These are phyloP conservation scores for Noctilio leporinus DNA, from an alignment of 2,113 vertebrate genomes.

Conservation along the genomic window DNA sequence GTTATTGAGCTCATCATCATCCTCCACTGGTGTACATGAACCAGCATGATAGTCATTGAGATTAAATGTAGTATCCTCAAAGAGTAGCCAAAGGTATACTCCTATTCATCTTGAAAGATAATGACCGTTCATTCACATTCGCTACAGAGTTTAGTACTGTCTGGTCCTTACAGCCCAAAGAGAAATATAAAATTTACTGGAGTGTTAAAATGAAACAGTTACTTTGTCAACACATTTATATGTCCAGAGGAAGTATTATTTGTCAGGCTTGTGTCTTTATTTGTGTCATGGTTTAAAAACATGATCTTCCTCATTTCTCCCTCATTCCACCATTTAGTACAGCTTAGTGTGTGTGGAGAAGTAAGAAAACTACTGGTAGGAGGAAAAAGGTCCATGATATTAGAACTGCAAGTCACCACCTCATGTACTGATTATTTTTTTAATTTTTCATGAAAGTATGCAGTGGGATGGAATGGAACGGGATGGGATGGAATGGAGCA, in stretches of 20 bases:
- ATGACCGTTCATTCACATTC: background rate
- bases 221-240: background rate
- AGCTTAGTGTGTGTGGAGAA: background rate
- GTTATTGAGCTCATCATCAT: background rate
- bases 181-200: background rate
- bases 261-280: background rate
- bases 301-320: background rate
- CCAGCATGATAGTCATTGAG: background rate
- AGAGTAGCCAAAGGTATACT: background rate
- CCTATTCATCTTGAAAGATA: background rate
- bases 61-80: background rate
- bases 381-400: background rate
- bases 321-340: background rate
- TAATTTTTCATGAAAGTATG: background rate
- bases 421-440: background rate
- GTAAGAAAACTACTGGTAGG: background rate
- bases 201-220: background rate
- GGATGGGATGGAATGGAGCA: background rate
- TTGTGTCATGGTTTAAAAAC: background rate
- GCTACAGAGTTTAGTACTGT: background rate
- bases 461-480: background rate
- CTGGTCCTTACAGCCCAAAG: background rate
- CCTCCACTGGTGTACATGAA: background rate
- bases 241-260: background rate
- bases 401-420: background rate